Percentiles rank a stretch among this genome's conserved stretches.
Conservation (phyloP, 2,888 invertebrate species). For the Drosophila peninsularis region DNA sequence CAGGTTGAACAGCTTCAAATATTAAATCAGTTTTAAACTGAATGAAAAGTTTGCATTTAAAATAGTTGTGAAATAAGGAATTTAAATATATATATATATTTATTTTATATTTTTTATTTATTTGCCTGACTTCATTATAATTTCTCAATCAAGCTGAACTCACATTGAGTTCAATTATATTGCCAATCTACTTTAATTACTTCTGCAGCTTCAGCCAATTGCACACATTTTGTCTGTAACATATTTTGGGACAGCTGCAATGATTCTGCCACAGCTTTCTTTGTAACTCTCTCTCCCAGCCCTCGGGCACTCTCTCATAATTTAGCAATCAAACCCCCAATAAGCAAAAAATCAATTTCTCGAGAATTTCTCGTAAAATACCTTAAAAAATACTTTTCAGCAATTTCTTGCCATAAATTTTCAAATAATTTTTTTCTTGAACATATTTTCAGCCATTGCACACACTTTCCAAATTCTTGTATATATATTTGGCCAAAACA, state of each 20-base stretch:
- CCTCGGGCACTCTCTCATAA: not conserved
- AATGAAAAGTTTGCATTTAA: not conserved
- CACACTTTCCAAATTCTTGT: constrained; percentile 3
- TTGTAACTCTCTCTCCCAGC: not conserved
- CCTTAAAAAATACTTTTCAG: not conserved
- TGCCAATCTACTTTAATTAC: too few relatives aligned
- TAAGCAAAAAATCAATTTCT: constrained; percentile 2
- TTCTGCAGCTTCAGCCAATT: too few relatives aligned
- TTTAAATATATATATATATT: not conserved
- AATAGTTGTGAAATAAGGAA: not conserved
- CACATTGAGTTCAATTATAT: too few relatives aligned
- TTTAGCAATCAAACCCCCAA: constrained; percentile 1
- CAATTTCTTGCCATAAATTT: constrained; percentile 10
- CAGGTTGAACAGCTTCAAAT: not conserved
- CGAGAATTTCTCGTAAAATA: constrained; percentile 1
- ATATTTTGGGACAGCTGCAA: not conserved
- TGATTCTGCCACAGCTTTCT: not conserved
- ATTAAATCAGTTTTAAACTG: not conserved
- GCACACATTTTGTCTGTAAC: not conserved
- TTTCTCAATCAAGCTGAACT: not conserved
- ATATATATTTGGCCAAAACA: constrained; percentile 18
- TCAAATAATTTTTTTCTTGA: constrained; percentile 10
- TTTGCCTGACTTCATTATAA: not conserved
- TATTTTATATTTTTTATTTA: not conserved
- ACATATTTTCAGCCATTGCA: constrained; percentile 13